Base-by-base conservation (phyloP, 1,140 invertebrate species). In the Sycobia sp. region DNA sequence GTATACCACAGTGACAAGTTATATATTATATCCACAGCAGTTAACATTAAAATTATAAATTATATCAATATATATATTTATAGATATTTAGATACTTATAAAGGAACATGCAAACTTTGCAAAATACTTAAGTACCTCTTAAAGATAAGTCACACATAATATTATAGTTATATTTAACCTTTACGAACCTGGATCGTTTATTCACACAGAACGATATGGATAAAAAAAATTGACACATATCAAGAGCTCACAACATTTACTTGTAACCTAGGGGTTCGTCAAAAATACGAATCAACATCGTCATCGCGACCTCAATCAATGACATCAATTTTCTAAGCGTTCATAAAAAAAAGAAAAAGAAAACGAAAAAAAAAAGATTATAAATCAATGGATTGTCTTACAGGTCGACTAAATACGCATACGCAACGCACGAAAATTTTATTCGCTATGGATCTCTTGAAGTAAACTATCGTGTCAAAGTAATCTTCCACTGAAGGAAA, bases 231-330 rank as follows among this genome's bases (percentile, higher is more conserved):
- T 36, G 36, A 16, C 4, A 46, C 32, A 57, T 5, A 46, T 22
- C 34, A 47, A 47, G 22, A 58, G 32, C 29, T 36, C 39, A 47
- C 32, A 58, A 58, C 43, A 47, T 38, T 58, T 22, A 58, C 11
- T 47, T 10, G 16, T 32, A 32, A n/a, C 32, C 20, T 47, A 58
- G 38, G 11, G 22, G 16, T 1, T n/a, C 36, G 18, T 22, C 2
- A 43, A 43, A 34, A 34, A 46, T 34, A 34, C 4, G 46, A 44
- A 9, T 47, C 8, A 47, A 25, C 41, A 47, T 23, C 11, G 4
- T 36, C 18, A 5, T 47, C 14, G 36, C 43, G 44, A 58, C n/a
- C 32, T 47, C 43, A 47, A 58, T 36, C 39, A 57, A 57, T 22
- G 39, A 23, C 29, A 34, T 57, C 18, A 43, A 34, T 5, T 11